Evolutionary conservation across 2,888 invertebrate species (phyloP), one percentile per base, ranked within the genome.

Genomic region (Trachelus tabidus): DNA sequence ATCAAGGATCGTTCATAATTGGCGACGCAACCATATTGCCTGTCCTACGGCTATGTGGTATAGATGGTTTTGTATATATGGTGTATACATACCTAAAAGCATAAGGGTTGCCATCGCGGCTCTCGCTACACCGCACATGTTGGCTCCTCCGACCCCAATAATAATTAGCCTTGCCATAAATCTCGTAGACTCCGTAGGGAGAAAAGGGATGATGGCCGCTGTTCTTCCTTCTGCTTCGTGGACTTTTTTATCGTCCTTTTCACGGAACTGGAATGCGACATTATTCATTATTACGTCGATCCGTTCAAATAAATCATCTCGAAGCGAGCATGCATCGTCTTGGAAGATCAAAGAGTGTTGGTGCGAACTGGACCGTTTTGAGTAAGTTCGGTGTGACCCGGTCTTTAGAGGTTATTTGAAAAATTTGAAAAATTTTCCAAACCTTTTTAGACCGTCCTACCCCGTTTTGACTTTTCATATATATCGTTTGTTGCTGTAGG

Each of bases 91-190:
- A 71, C 71, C 31, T 15, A 31, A 15, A 4, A 34, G 71, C 71
- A 71, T 77, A 83, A 83, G 83, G 82, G 81, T 84, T 80, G 79
- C 79, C 77, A 74, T 81, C 77, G 79, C 79, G 81, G 79, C 80
- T 82, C 75, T 75, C 40, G 2, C 31, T 74, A 12, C 74, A 34
- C 40, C 78, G 82, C 86, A 83, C 83, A 85, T 83, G 85, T 81
- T 84, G 80, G 73, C 76, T 81, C 83, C 81, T 78, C 82, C 83
- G 80, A 80, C 81, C 80, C 83, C 78, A 76, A 83, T 85, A 83
- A 87, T 89, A 89, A 89, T 89, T 88, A 89, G 86, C 85, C 81
- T 76, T 79, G 80, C 83, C 84, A 85, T 88, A 87, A 88, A 89
- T 88, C 86, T 71, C 71, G 33, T 3, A 31, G 33, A 34, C 71